Percentiles rank a stretch among this genome's conserved stretches.
phyloP scores from a whole-genome alignment of 2,888 invertebrate genomes.

The Apamea epomidion region DNA sequence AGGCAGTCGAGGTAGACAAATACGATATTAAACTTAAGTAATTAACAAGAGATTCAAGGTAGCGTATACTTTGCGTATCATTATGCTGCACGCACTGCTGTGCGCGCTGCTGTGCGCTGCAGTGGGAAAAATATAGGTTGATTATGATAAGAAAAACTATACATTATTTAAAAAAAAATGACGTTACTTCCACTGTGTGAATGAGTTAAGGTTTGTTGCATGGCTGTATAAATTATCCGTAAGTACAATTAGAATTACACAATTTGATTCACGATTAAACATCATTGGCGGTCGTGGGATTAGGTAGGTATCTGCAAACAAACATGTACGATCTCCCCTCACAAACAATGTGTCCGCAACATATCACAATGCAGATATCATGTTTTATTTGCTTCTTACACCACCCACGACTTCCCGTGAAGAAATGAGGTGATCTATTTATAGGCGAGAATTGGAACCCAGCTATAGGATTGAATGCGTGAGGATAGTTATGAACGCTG shows the following conservation, averaged over 20 bases:
- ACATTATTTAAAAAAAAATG: no score
- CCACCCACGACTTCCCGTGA: slow-evolving; percentile 52
- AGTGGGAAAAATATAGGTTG: no score
- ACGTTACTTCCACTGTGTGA: not conserved
- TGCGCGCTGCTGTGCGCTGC: no score
- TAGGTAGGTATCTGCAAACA: not conserved
- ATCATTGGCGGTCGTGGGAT: not conserved
- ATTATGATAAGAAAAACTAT: no score
- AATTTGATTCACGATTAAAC: not conserved
- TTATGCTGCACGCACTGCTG: no score
- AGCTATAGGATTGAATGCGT: slow-evolving; percentile 4
- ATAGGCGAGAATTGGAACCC: slow-evolving; percentile 27
- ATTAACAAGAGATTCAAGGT: not conserved
- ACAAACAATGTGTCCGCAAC: not conserved
- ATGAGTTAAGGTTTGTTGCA: not conserved
- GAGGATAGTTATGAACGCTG: slow-evolving; percentile 4
- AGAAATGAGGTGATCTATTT: slow-evolving; percentile 58
- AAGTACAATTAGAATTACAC: not conserved
- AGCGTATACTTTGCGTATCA: not conserved
- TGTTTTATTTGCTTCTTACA: slow-evolving; percentile 35
- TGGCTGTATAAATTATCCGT: not conserved
- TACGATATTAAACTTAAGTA: not conserved
- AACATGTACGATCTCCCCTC: not conserved
- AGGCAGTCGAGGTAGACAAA: no score
- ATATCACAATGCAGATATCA: slow-evolving; percentile 40